Evolutionary conservation across 2,797 vertebrate species (phyloP).

Genomic region (Anomalospiza imberbis): DNA sequence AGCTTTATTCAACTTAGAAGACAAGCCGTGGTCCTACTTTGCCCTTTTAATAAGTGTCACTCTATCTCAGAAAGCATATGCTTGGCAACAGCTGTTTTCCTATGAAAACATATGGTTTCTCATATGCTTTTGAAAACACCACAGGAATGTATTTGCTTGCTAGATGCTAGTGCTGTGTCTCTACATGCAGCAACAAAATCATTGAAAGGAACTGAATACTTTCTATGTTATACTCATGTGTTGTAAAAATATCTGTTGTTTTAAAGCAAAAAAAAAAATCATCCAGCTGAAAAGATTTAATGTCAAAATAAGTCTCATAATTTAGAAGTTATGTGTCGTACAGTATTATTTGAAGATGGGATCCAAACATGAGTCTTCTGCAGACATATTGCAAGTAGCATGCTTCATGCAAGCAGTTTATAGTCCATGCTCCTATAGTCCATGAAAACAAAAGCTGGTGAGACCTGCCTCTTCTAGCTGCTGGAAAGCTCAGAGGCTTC

Average conservation of each 20-base stretch:
- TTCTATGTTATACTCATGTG: neutral
- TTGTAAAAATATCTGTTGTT: neutral
- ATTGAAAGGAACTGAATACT: neutral
- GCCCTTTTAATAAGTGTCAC: constrained; percentile 4
- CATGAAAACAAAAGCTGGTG: neutral
- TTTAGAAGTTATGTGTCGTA: neutral
- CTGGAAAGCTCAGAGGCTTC: neutral
- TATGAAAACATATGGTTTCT: constrained; percentile 51
- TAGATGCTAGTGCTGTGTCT: neutral
- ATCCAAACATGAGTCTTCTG: neutral
- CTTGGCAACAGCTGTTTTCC: constrained; percentile 55
- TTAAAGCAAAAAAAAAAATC: neutral
- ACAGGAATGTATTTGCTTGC: neutral
- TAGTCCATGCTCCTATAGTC: neutral
- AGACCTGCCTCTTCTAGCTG: neutral
- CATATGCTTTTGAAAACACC: constrained; percentile 22
- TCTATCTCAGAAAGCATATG: constrained; percentile 35
- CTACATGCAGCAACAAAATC: constrained; percentile 10
- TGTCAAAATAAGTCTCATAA: neutral
- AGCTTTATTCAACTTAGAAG: constrained; percentile 12
- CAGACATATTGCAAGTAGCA: neutral
- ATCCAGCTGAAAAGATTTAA: neutral
- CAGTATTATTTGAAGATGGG: neutral
- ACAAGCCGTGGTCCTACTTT: neutral
- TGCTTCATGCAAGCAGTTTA: neutral